Percentiles rank a stretch among this genome's conserved stretches.
phyloP scores from a whole-genome alignment of 2,888 invertebrate species.

The Napeogenes inachia region DNA sequence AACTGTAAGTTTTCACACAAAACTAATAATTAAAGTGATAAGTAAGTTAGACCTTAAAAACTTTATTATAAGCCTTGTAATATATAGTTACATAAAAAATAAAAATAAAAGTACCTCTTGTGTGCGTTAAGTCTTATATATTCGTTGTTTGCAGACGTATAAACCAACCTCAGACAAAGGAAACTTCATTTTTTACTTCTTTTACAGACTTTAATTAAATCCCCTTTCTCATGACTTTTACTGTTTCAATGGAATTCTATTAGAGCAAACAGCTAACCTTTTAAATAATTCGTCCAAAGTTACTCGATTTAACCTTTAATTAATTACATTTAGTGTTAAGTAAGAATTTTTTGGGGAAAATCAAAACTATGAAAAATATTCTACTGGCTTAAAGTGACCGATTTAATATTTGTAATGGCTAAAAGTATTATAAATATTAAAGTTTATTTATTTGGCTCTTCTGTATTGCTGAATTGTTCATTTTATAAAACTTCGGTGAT shows the following conservation, averaged over 20 bases:
- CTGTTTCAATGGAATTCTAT: constrained; percentile 16
- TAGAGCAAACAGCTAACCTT: constrained; percentile 15
- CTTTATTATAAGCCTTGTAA: too few relatives aligned
- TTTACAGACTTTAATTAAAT: constrained; percentile 23
- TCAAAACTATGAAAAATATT: neutral
- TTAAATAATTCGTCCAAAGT: constrained; percentile 7
- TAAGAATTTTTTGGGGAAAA: neutral
- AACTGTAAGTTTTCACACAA: too few relatives aligned
- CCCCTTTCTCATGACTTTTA: constrained; percentile 14
- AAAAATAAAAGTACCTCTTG: neutral
- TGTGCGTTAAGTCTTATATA: neutral
- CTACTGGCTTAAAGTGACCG: too few relatives aligned
- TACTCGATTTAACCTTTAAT: constrained; percentile 5
- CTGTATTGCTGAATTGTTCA: too few relatives aligned
- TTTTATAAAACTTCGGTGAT: too few relatives aligned
- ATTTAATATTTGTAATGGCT: too few relatives aligned
- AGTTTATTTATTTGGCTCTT: neutral
- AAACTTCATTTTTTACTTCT: constrained; percentile 14
- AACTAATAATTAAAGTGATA: too few relatives aligned
- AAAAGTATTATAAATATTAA: neutral
- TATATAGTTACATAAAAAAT: too few relatives aligned
- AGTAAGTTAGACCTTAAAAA: too few relatives aligned
- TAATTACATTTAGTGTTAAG: neutral
- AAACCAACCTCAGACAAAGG: constrained; percentile 8
- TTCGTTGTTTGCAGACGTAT: constrained; percentile 3